A percentile compares a stretch with the other conserved stretches of the same genome.
These are phyloP conservation scores for Labroides dimidiatus DNA, from an alignment of 2,797 vertebrate species.

Conservation along the genomic window DNA sequence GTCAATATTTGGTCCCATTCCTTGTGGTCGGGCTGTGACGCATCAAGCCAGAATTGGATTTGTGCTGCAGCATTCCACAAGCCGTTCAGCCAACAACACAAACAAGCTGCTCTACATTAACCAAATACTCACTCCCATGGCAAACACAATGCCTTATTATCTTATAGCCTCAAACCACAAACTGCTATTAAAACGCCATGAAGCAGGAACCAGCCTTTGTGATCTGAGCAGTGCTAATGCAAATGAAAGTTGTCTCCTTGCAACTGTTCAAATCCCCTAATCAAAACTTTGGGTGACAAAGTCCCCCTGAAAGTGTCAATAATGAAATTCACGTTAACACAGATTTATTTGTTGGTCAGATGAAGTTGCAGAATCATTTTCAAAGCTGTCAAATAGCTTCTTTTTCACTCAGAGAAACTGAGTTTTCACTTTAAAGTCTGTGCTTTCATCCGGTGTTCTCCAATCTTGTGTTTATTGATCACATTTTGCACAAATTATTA, in stretches of 20 bases:
- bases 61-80: slow-evolving; percentile 36
- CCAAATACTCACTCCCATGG: slow-evolving; percentile 30
- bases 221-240: slow-evolving; percentile 12
- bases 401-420: no score
- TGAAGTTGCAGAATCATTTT: not conserved
- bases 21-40: slow-evolving; percentile 63
- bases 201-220: slow-evolving; percentile 11
- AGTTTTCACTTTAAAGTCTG: not conserved
- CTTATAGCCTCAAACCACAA: slow-evolving; percentile 43
- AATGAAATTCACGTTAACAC: no score
- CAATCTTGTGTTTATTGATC: slow-evolving; percentile 9
- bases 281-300: not conserved
- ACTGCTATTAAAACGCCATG: slow-evolving; percentile 20
- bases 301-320: no score
- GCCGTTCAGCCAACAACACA: slow-evolving; percentile 41
- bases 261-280: not conserved
- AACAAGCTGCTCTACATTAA: slow-evolving; percentile 56
- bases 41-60: slow-evolving; percentile 56
- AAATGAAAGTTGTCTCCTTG: not conserved
- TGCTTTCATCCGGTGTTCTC: not conserved
- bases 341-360: no score
- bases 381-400: not conserved
- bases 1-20: slow-evolving; percentile 70
- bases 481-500: slow-evolving; percentile 20
- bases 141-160: slow-evolving; percentile 55